Conservation (phyloP, 2,113 vertebrate genomes). For the Aegotheles bennettii region DNA sequence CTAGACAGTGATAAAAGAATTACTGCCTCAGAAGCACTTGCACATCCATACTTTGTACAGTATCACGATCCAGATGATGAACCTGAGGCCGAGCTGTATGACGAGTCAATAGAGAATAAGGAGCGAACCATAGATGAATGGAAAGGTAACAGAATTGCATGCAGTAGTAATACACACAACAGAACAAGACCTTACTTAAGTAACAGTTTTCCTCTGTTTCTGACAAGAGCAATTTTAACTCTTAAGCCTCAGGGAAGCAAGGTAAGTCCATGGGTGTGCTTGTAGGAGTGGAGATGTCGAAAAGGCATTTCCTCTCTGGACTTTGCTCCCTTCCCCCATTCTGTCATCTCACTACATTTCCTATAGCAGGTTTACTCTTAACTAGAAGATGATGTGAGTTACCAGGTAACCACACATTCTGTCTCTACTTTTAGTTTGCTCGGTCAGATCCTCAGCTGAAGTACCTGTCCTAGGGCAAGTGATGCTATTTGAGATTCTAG, state of each 20-base stretch:
- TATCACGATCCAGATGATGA: constrained; percentile 95
- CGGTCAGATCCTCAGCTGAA: background rate
- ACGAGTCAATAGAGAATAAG: constrained; percentile 91
- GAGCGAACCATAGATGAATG: constrained; percentile 92
- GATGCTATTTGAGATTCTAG: background rate
- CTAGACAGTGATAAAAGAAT: constrained; percentile 94
- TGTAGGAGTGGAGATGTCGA: background rate
- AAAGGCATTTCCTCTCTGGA: background rate
- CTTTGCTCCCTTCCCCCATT: background rate
- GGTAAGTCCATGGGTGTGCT: background rate
- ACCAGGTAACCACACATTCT: background rate
- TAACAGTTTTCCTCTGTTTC: background rate
- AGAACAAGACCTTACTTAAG: background rate
- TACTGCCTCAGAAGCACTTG: constrained; percentile 87
- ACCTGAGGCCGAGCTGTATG: constrained; percentile 88
- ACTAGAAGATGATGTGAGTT: background rate
- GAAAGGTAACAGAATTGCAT: constrained; percentile 81
- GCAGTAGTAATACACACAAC: background rate
- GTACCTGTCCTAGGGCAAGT: background rate
- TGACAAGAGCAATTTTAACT: background rate
- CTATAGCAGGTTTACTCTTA: background rate
- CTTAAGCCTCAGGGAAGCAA: background rate
- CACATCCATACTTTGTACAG: constrained; percentile 94
- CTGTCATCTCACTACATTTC: background rate
- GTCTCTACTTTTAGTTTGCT: background rate